phyloP scores from a whole-genome alignment of 2,888 invertebrate species.

The Leucoptera coffeella region DNA sequence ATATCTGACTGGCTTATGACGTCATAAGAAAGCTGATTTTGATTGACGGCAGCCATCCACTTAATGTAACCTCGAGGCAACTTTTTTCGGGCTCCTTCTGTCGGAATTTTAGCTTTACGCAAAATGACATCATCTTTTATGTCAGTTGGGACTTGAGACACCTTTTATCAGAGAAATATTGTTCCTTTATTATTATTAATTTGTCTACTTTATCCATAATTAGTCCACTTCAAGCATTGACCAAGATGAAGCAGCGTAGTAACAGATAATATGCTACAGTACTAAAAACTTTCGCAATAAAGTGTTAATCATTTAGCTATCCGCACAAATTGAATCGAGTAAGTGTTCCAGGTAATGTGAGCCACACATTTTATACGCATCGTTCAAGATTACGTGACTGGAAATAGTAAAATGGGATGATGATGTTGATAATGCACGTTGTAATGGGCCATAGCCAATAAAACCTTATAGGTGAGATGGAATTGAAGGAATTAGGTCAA shows the following conservation, averaged over 20 bases:
- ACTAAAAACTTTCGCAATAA: slow-evolving; percentile 21
- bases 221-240: too few species aligned
- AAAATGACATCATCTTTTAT: slow-evolving; percentile 48
- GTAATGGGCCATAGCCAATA: slow-evolving; percentile 51
- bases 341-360: slow-evolving; percentile 13
- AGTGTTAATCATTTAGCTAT: slow-evolving; percentile 17
- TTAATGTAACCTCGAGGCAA: slow-evolving; percentile 50
- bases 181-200: too few species aligned
- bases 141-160: too few species aligned
- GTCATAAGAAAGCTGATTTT: slow-evolving; percentile 36
- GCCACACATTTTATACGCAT: slow-evolving; percentile 41
- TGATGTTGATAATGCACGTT: slow-evolving; percentile 53
- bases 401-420: slow-evolving; percentile 53
- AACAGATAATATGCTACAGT: slow-evolving; percentile 18
- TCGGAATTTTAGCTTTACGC: slow-evolving; percentile 49
- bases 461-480: slow-evolving; percentile 53
- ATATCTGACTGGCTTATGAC: too few species aligned
- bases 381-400: slow-evolving; percentile 50
- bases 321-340: slow-evolving; percentile 21
- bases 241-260: too few species aligned
- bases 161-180: too few species aligned
- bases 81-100: slow-evolving; percentile 40
- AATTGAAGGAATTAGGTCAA: slow-evolving; percentile 49
- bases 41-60: slow-evolving; percentile 50
- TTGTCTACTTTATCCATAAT: too few species aligned